A percentile compares a stretch with the other conserved stretches of the same genome.
phyloP scores from a whole-genome alignment of 2,113 vertebrate genomes.

The Panthera tigris region DNA sequence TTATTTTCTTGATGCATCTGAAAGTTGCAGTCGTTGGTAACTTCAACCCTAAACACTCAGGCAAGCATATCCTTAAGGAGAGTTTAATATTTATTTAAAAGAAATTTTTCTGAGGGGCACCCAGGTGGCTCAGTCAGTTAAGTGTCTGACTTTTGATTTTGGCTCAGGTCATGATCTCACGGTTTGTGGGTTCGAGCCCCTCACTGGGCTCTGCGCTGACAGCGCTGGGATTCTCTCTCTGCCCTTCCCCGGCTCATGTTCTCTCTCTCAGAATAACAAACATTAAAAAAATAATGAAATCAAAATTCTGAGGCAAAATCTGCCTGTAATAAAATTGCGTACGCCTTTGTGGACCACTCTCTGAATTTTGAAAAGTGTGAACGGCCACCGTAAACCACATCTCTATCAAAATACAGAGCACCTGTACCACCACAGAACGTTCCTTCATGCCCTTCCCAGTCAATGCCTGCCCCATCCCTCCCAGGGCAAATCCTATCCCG shows the following conservation, averaged over 20 bases:
- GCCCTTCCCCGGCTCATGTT: no score
- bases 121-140: no score
- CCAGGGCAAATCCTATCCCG: not conserved
- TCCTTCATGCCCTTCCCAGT: no score
- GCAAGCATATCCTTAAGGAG: not conserved
- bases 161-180: no score
- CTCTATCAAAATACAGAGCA: not conserved
- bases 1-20: not conserved
- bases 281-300: no score
- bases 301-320: not conserved
- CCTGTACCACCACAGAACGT: rapidly evolving
- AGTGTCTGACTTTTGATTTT: no score
- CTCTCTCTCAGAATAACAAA: no score
- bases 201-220: no score
- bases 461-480: rapidly evolving
- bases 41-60: not conserved
- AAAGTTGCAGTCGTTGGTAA: not conserved
- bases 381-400: not conserved
- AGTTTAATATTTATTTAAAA: not conserved
- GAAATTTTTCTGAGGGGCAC: not conserved
- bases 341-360: not conserved
- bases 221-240: no score
- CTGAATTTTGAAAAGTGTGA: not conserved
- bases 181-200: no score
- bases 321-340: not conserved